These are phyloP conservation scores for Maccullochella peelii DNA, from an alignment of 2,113 vertebrate species.

Conservation along the genomic window DNA sequence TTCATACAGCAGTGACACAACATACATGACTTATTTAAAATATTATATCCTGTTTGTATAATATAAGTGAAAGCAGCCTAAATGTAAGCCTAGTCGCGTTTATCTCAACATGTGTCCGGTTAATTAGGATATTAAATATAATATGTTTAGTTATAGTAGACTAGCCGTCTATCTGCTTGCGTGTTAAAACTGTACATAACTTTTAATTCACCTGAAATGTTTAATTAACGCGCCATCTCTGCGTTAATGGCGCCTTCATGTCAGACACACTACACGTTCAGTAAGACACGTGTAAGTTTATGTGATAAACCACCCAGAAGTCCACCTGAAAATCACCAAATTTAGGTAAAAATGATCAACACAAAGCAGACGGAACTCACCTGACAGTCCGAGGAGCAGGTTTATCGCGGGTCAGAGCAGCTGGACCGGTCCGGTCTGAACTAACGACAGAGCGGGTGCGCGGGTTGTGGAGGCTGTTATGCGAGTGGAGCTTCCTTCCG, in stretches of 20 bases:
- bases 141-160: not conserved
- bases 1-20: not conserved
- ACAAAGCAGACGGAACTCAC: not conserved
- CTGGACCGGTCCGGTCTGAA: not conserved
- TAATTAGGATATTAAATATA: not conserved
- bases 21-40: not conserved
- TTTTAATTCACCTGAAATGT: no score
- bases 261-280: no score
- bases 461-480: accelerated
- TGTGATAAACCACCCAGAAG: not conserved
- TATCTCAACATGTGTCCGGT: not conserved
- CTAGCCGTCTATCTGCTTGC: no score
- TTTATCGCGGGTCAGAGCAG: not conserved
- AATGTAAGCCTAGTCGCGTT: not conserved
- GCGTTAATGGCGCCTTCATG: not conserved
- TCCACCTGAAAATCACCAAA: not conserved
- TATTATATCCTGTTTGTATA: no score
- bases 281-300: not conserved
- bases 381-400: not conserved
- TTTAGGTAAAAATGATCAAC: not conserved
- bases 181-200: not conserved
- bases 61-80: not conserved
- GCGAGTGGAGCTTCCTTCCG: not conserved
- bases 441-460: no score
- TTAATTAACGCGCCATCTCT: not conserved